Evolutionary conservation across 2,888 invertebrate species (phyloP).

Genomic region (Drosophila paranaensis): DNA sequence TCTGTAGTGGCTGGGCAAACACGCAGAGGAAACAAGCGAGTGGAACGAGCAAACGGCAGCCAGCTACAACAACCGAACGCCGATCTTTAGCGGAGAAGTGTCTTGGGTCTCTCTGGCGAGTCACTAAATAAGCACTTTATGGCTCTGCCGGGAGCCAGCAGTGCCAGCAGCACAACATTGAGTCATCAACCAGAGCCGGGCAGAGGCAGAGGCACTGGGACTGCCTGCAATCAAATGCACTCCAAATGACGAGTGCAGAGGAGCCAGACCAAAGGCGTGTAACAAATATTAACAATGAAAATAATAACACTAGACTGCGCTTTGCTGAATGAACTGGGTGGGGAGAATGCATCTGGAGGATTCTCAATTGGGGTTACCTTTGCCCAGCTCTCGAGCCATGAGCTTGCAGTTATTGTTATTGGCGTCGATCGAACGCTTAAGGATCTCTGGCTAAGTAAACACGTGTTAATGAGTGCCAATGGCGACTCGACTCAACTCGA

Average conservation of each 20-base stretch:
- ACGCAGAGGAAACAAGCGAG: constrained; percentile 44
- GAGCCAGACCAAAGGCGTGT: constrained; percentile 71
- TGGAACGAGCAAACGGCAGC: constrained; percentile 61
- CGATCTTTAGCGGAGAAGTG: constrained; percentile 62
- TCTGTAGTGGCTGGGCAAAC: constrained; percentile 74
- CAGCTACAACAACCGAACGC: constrained; percentile 38
- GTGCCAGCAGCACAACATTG: constrained; percentile 52
- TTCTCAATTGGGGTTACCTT: constrained; percentile 31
- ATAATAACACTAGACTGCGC: constrained; percentile 69
- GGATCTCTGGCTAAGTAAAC: constrained; percentile 74
- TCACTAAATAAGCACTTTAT: constrained; percentile 77
- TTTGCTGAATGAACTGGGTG: constrained; percentile 67
- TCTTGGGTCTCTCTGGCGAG: constrained; percentile 61
- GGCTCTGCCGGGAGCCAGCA: constrained; percentile 31
- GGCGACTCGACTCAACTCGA: too few species aligned
- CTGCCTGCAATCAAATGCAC: constrained; percentile 61
- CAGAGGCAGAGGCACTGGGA: not conserved
- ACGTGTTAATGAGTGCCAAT: constrained; percentile 75
- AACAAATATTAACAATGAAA: constrained; percentile 81
- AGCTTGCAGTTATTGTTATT: constrained; percentile 77
- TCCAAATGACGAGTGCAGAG: constrained; percentile 28
- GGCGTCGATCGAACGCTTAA: constrained; percentile 71
- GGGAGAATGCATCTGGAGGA: constrained; percentile 23
- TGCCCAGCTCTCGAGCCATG: constrained; percentile 33
- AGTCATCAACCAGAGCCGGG: constrained; percentile 74